These are phyloP conservation scores for Dendrolimus punctatus DNA, from an alignment of 1,140 invertebrate genomes.

Conservation along the genomic window DNA sequence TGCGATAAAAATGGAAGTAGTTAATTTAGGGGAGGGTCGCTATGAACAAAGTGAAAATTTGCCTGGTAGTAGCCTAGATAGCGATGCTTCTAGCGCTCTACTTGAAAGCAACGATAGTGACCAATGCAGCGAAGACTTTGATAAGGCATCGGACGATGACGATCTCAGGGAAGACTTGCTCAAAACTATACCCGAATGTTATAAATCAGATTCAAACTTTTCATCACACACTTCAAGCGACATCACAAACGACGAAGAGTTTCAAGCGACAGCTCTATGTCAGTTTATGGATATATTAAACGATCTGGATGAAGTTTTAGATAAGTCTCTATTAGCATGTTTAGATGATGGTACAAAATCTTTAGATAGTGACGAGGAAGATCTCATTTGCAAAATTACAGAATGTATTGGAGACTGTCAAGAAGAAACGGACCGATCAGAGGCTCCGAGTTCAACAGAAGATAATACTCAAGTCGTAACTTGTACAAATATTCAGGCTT, in stretches of 20 bases:
- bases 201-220: constrained; percentile 59
- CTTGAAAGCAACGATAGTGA: constrained; percentile 47
- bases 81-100: constrained; percentile 47
- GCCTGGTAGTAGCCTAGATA: constrained; percentile 47
- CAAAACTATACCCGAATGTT: constrained; percentile 58
- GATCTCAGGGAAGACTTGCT: constrained; percentile 59
- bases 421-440: constrained; percentile 25
- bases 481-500: constrained; percentile 24
- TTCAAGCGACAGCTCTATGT: constrained; percentile 60
- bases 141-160: constrained; percentile 49
- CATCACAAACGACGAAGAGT: constrained; percentile 61
- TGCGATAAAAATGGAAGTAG: constrained; percentile 63
- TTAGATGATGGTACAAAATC: constrained; percentile 47
- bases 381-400: constrained; percentile 57
- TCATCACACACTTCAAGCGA: constrained; percentile 52
- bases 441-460: constrained; percentile 43
- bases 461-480: constrained; percentile 58
- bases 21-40: constrained; percentile 49
- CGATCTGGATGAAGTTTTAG: constrained; percentile 67
- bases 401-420: constrained; percentile 41
- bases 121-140: constrained; percentile 43
- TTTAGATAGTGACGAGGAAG: constrained; percentile 58
- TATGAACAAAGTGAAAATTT: constrained; percentile 50
- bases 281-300: constrained; percentile 71
- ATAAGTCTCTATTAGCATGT: constrained; percentile 60